A percentile compares a stretch with the other conserved stretches of the same genome.
phyloP scores from a whole-genome alignment of 1,140 invertebrate genomes.

The Drosophila melanogaster region Release_6_plus_ISO1_MT NT_033777.3:31995501-31996000 shows the following conservation, averaged over 20 bases:
- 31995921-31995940: constrained; percentile 62
- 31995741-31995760: constrained; percentile 65
- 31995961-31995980: constrained; percentile 41
- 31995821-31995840: constrained; percentile 78
- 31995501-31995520: constrained; percentile 80
- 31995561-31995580: constrained; percentile 82
- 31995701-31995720: not conserved
- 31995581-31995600: constrained; percentile 55
- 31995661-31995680: constrained; percentile 80
- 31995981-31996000: constrained; percentile 54
- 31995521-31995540: constrained; percentile 71
- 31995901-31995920: constrained; percentile 62
- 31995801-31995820: constrained; percentile 70
- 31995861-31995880: constrained; percentile 80
- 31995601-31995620: constrained; percentile 75
- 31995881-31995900: constrained; percentile 60
- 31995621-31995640: constrained; percentile 76
- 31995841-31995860: constrained; percentile 80
- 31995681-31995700: constrained; percentile 49
- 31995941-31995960: constrained; percentile 30
- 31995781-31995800: constrained; percentile 81
- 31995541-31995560: constrained; percentile 82
- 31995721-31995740: not conserved
- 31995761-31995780: constrained; percentile 80
- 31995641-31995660: constrained; percentile 76